A percentile compares a stretch with the other conserved stretches of the same genome.
These are phyloP conservation scores for Herminia tarsipennalis DNA, from an alignment of 2,888 invertebrate genomes.

Conservation along the genomic window DNA sequence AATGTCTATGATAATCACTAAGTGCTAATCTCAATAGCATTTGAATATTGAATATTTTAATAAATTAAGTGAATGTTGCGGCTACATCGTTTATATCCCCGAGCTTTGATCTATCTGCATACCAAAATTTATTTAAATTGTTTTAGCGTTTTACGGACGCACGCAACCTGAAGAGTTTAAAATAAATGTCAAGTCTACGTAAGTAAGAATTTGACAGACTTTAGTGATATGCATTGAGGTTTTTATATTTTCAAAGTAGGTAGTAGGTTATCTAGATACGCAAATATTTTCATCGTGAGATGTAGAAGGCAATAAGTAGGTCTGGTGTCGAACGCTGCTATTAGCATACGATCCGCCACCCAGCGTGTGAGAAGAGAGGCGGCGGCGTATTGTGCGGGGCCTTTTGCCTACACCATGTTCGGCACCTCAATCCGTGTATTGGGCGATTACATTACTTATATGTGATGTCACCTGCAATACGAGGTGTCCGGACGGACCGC, in stretches of 20 bases:
- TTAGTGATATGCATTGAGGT: too few species aligned
- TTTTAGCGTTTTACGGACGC: too few species aligned
- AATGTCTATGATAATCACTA: not conserved
- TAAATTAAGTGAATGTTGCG: not conserved
- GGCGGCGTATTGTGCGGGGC: not conserved
- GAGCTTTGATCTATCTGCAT: too few species aligned
- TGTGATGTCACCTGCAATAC: constrained; percentile 4
- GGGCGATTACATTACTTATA: not conserved
- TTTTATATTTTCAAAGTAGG: too few species aligned
- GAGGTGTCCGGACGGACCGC: not conserved
- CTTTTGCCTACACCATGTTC: not conserved
- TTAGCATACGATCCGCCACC: not conserved
- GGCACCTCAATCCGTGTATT: not conserved
- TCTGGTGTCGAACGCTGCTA: not conserved
- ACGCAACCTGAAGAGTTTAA: too few species aligned
- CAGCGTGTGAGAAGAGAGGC: not conserved
- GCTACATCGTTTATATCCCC: too few species aligned
- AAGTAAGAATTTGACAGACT: too few species aligned
- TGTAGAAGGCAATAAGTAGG: not conserved
- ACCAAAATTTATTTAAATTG: too few species aligned
- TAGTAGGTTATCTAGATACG: not conserved
- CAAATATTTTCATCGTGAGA: not conserved
- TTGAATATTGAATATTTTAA: not conserved
- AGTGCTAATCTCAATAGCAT: constrained; percentile 1
- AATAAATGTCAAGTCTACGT: too few species aligned